Conservation (phyloP, 2,797 vertebrate genomes). For the Spinus olivaceus region DNA sequence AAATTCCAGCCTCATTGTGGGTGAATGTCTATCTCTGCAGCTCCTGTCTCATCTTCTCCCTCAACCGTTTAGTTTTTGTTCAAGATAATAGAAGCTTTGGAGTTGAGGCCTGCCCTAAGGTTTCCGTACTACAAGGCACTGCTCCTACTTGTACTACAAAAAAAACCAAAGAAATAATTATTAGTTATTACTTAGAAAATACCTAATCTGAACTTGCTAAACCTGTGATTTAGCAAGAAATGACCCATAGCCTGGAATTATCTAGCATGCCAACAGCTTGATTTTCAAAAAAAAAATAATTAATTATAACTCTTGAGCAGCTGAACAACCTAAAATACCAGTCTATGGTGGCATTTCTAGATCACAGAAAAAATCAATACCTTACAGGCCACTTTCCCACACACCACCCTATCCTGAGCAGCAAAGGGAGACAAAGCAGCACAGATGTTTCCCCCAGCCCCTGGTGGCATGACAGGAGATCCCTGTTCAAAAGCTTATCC, state of each 20-base stretch:
- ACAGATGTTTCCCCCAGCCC: background rate
- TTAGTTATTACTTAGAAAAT: background rate
- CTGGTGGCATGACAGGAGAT: background rate
- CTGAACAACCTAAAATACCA: background rate
- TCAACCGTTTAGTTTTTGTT: background rate
- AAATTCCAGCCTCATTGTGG: background rate
- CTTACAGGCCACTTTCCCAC: rapidly evolving
- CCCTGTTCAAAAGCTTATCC: background rate
- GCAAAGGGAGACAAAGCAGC: background rate
- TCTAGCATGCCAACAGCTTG: background rate
- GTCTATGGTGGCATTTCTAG: background rate
- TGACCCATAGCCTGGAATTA: background rate
- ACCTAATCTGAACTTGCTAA: background rate
- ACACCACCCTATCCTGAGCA: background rate
- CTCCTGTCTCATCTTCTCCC: background rate
- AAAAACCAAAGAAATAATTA: background rate
- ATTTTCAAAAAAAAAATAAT: background rate
- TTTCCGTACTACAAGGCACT: background rate
- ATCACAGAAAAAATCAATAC: background rate
- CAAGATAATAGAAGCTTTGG: background rate
- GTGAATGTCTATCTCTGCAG: background rate
- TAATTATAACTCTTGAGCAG: background rate
- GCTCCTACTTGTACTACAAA: background rate
- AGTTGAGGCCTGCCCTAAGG: background rate
- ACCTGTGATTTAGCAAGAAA: conserved; percentile 2